Base-by-base conservation (phyloP, 2,888 invertebrate species). In the Hirtodrosophila trivittata region DNA sequence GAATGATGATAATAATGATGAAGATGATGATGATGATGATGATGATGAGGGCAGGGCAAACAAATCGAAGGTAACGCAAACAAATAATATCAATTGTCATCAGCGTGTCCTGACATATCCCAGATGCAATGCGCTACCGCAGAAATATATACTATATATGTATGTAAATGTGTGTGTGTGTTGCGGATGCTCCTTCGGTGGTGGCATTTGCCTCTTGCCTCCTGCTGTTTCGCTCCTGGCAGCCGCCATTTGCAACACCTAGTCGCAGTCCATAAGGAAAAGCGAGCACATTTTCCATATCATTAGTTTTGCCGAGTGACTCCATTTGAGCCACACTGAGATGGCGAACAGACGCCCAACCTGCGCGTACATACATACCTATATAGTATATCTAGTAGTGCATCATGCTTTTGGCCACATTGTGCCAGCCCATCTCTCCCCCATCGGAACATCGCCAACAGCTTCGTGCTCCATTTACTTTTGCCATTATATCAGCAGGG, bases 231-330 rank as follows among this genome's bases (percentile, higher is more conserved):
- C 35, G 38, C 49, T 57, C 32, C n/a, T 68, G 54, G 54, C 66
- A 63, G 47, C 49, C 68, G 74, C 59, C 71, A 62, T 62, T 63
- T 70, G 81, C 77, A 72, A 74, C 82, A 81, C 68, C 65, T 66
- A 54, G 51, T 30, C 8, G n/a, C 8, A 30, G 30, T 54, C 43
- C 47, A 52, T 42, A 38, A 62, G 58, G 49, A 56, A 59, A 42
- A 50, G 65, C 69, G 69, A 65, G 69, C 74, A 83, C 75, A 87
- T 87, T 87, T 87, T 87, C 83, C 87, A 86, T 87, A 86, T 88
- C 87, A 88, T 87, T 87, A 88, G 87, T 87, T 83, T 59, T 73
- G 76, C 69, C 75, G 73, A 84, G 80, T 80, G 80, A 80, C 86
- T 80, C 86, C 86, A 86, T 86, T 86, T 70, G 66, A 75, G 85